Conservation (phyloP, 1,140 invertebrate genomes). For the Pollicipes pollicipes region DNA sequence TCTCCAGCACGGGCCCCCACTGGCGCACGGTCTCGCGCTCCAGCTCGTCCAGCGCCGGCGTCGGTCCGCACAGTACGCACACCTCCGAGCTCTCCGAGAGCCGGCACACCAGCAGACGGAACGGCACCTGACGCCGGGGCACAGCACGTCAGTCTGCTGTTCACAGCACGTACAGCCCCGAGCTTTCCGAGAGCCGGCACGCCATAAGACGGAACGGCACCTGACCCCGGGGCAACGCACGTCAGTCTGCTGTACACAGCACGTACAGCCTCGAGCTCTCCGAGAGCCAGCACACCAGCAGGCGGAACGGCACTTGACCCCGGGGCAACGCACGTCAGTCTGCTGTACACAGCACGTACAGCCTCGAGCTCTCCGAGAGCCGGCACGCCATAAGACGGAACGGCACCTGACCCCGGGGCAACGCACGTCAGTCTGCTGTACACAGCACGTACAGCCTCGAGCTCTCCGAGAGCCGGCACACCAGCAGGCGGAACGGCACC, state of each 20-base stretch:
- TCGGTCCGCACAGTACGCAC: conserved; percentile 55
- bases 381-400: no score
- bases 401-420: no score
- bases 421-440: no score
- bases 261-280: conserved; percentile 51
- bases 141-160: no score
- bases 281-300: conserved; percentile 53
- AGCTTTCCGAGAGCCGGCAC: no score
- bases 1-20: conserved; percentile 43
- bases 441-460: conserved; percentile 57
- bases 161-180: no score
- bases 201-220: no score
- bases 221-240: no score
- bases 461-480: conserved; percentile 48
- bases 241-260: no score
- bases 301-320: conserved; percentile 59
- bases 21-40: conserved; percentile 49
- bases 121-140: conserved; percentile 62
- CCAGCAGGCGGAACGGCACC: conserved; percentile 61
- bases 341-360: no score
- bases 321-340: no score
- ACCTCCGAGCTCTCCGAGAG: conserved; percentile 53
- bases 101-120: conserved; percentile 54
- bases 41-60: conserved; percentile 47
- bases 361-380: no score